phyloP scores from a whole-genome alignment of 2,888 invertebrate species.

The Sussaba pulchella region DNA sequence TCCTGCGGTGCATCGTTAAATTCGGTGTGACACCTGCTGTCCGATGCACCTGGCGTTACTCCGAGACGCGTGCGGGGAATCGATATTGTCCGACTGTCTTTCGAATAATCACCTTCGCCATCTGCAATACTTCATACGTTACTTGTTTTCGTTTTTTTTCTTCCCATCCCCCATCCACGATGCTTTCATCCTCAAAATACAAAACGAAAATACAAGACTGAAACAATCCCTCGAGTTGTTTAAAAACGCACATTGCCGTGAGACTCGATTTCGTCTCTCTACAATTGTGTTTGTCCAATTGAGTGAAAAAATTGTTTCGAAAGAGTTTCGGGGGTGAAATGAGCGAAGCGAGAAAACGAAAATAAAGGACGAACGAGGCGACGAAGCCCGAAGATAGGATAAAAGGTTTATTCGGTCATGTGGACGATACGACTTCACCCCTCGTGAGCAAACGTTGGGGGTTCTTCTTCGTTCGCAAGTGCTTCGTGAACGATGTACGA shows the following conservation, averaged over 20 bases:
- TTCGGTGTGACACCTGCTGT: slow-evolving; percentile 55
- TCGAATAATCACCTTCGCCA: too few relatives aligned
- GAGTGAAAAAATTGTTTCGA: slow-evolving; percentile 24
- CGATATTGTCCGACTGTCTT: slow-evolving; percentile 51
- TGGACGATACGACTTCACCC: slow-evolving; percentile 32
- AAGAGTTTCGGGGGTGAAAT: slow-evolving; percentile 16
- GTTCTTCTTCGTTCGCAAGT: background rate
- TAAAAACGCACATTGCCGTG: background rate
- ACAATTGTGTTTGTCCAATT: slow-evolving; percentile 31
- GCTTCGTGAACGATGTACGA: slow-evolving; percentile 26
- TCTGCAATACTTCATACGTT: too few relatives aligned
- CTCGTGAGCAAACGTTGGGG: slow-evolving; percentile 2
- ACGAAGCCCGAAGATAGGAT: slow-evolving; percentile 15
- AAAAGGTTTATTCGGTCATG: slow-evolving; percentile 48
- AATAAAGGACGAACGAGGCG: slow-evolving; percentile 41
- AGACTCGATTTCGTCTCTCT: slow-evolving; percentile 8
- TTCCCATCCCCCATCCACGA: too few relatives aligned
- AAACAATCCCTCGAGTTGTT: slow-evolving; percentile 1
- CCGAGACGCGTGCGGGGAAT: slow-evolving; percentile 61
- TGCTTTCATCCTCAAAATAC: background rate
- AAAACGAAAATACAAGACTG: slow-evolving; percentile 12
- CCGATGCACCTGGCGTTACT: slow-evolving; percentile 61
- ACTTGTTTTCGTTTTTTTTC: background rate
- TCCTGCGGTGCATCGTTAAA: slow-evolving; percentile 39
- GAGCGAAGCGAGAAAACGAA: slow-evolving; percentile 8